Percentiles rank a stretch among this genome's conserved stretches.
These are phyloP conservation scores for Cotesia typhae DNA, from an alignment of 1,140 invertebrate genomes.

Conservation along the genomic window DNA sequence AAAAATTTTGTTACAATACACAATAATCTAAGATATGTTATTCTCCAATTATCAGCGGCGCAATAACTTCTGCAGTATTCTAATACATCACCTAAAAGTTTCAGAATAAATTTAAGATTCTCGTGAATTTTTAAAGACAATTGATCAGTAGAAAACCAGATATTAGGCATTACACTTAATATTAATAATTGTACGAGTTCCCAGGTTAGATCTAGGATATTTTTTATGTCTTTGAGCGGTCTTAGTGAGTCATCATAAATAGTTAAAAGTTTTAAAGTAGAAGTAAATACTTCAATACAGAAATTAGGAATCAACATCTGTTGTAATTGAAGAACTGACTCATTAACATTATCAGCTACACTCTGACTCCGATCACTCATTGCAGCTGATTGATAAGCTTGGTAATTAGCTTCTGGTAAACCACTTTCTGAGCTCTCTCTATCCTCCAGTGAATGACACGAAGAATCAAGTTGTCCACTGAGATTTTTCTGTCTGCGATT, in stretches of 20 bases:
- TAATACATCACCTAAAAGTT: conserved; percentile 51
- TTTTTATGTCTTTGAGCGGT: conserved; percentile 48
- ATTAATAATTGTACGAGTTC: conserved; percentile 54
- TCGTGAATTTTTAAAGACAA: conserved; percentile 51
- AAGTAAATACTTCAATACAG: conserved; percentile 64
- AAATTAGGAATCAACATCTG: conserved; percentile 66
- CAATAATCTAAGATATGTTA: conserved; percentile 53
- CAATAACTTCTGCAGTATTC: conserved; percentile 49
- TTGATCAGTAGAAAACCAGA: conserved; percentile 54
- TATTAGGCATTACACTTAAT: conserved; percentile 52
- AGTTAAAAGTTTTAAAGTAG: conserved; percentile 53
- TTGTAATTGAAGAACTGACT: conserved; percentile 57
- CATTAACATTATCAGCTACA: conserved; percentile 51
- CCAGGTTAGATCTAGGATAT: conserved; percentile 48
- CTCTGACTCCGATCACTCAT: conserved; percentile 50
- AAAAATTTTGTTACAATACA: conserved; percentile 50
- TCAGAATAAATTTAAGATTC: conserved; percentile 50
- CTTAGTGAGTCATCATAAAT: conserved; percentile 43
- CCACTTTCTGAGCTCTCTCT: conserved; percentile 53
- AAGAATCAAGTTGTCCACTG: conserved; percentile 20
- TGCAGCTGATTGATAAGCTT: conserved; percentile 47
- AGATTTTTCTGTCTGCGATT: conserved; percentile 63
- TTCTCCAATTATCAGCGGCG: conserved; percentile 50
- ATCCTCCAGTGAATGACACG: conserved; percentile 41
- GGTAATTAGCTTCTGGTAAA: conserved; percentile 53